Evolutionary conservation across 2,113 vertebrate genomes (phyloP).

Genomic region (Silurus glanis): DNA sequence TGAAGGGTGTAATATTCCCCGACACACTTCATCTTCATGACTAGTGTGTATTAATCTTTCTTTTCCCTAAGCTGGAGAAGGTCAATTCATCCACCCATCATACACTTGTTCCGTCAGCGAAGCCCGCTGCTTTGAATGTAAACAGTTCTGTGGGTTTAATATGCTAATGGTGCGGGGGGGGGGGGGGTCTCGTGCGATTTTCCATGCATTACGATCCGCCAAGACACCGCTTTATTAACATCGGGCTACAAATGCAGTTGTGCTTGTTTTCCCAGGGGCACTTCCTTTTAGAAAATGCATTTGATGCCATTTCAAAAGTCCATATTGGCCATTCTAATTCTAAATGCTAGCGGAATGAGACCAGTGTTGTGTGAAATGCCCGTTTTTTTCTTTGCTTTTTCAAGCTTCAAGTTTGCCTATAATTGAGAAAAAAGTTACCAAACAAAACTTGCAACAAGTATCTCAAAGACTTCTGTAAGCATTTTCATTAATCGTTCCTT

Average conservation of each 20-base stretch:
- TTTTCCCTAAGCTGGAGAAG: not conserved
- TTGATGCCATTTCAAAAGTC: constrained; percentile 25
- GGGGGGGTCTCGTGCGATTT: not conserved
- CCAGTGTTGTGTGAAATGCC: constrained; percentile 25
- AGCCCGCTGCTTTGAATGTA: not conserved
- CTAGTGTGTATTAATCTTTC: not conserved
- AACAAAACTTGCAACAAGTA: not conserved
- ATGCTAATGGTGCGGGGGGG: not conserved
- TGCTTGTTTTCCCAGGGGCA: constrained; percentile 39
- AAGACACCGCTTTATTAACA: constrained; percentile 26
- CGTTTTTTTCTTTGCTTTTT: not conserved
- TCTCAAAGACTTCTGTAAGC: not conserved
- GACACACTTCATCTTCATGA: constrained; percentile 24
- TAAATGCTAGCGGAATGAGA: constrained; percentile 29
- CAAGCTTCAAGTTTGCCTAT: not conserved
- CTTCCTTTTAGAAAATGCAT: constrained; percentile 30
- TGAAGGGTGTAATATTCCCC: not conserved
- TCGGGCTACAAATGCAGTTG: constrained; percentile 32
- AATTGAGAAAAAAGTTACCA: constrained; percentile 6
- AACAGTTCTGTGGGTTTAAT: not conserved
- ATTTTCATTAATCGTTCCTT: constrained; percentile 5
- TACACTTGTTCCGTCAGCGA: not conserved
- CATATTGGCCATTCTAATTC: constrained; percentile 40
- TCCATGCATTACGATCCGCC: not conserved
- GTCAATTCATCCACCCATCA: not conserved